Base-by-base conservation (phyloP, 2,113 vertebrate genomes). In the Pampusana beccarii region DNA sequence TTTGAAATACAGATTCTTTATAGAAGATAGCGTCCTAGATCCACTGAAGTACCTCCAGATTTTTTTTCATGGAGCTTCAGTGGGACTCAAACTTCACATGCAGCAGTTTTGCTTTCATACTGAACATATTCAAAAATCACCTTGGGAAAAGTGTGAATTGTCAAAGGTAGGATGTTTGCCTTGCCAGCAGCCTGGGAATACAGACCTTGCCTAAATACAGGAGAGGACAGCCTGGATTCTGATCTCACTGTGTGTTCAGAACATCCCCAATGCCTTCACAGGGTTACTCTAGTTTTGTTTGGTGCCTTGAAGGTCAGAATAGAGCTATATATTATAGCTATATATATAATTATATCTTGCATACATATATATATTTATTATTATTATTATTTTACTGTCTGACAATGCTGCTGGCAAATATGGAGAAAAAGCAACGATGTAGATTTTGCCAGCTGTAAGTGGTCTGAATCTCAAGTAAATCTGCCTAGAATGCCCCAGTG, bases 401-500 rank as follows among this genome's bases (percentile, higher is more conserved):
- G 79, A 90, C 58, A 77, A 7, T 77, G 16, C 61, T 94, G 56
- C n/a, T 42, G 20, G 57, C 16, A 80, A 79, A 86, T 65, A 81
- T 1, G 13, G 46, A 74, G 33, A n/a, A 88, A 91, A 80, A 93
- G 25, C 48, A 85, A 70, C 33, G 53, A 25, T 51, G 33, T 36
- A 81, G 80, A 71, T 87, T 92, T 80, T 90, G 7, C 44, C 69
- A 46, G n/a, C 26, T 84, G 3, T 40, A 73, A 92, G 58, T 36
- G 61, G 20, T 44, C 90, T 86, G 83, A 96, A 82, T 93, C 83
- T 53, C 84, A 87, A 81, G 70, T 58, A 95, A 96, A 94, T 90
- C 90, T 93, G 75, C 53, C 72, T 40, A 38, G 81, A 88, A 92
- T 57, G 44, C 66, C 60, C 56, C 0, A 0, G 21, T 88, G 72